Base-by-base conservation (phyloP, 2,888 invertebrate species). In the Anticlea derivata region DNA sequence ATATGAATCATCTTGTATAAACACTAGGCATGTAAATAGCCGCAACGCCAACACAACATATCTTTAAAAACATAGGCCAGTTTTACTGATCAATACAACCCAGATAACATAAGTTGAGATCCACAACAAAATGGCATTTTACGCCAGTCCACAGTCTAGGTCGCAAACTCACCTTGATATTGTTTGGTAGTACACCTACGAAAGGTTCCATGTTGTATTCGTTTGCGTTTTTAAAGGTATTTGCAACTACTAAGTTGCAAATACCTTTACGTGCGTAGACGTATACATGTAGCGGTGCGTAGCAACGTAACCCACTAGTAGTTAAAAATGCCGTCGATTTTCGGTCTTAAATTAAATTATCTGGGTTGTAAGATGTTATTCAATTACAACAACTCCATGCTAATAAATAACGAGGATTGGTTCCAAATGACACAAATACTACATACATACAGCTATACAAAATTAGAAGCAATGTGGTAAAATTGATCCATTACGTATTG, bases 361-460 rank as follows among this genome's bases (percentile, higher is more conserved):
- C 23, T 23, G 38, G 37, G 11, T 33, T 31, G 34, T 34, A 29
- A 17, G 11, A n/a, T 8, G 10, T 13, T 12, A 30, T 31, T 30
- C 4, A 10, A 22, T 53, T 46, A 54, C 43, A 49, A 59, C 44
- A 66, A 68, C 55, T 58, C 55, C 65, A 66, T 58, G 60, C 70
- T 75, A 71, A 61, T 59, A 66, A 75, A 75, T 62, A 76, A 75
- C 78, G 73, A 77, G 75, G 74, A 70, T 78, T 76, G 75, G 79
- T 79, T 81, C 78, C 78, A 66, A 75, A 66, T 67, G 70, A 72
- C 68, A 44, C 69, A 74, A 73, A 73, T 61, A 66, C 52, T 60
- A 63, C 46, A 54, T 49, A 59, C 39, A 47, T 54, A 56, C 61
- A 69, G 60, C 53, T 58, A 65, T 51, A 50, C 53, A 50, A 8